A percentile compares a stretch with the other conserved stretches of the same genome.
phyloP scores from a whole-genome alignment of 2,888 invertebrate genomes.

The Dinocampus coccinellae region DNA sequence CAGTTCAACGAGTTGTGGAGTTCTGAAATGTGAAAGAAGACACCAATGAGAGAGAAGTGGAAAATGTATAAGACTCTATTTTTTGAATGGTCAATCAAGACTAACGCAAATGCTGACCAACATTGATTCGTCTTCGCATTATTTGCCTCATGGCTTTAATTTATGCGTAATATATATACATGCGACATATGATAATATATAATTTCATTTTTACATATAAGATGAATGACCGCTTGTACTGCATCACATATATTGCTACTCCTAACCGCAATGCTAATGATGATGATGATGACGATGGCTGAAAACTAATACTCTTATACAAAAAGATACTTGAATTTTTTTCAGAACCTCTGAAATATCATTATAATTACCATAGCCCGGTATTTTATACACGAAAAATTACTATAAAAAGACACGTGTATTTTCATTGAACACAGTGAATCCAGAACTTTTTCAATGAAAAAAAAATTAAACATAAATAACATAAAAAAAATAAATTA shows the following conservation, averaged over 20 bases:
- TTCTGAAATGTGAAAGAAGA: constrained; percentile 6
- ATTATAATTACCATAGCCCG: constrained; percentile 58
- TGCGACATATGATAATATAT: constrained; percentile 49
- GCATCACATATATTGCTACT: too few relatives aligned
- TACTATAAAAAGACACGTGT: constrained; percentile 3
- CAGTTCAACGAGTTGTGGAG: background rate
- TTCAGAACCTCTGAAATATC: constrained; percentile 57
- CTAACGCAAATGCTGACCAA: constrained; percentile 34
- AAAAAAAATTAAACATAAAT: background rate
- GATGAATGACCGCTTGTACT: too few relatives aligned
- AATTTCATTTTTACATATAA: constrained; percentile 35
- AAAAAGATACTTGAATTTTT: constrained; percentile 50
- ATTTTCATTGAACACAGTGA: background rate
- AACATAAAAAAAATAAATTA: too few relatives aligned
- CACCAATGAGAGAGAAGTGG: background rate
- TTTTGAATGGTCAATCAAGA: constrained; percentile 32
- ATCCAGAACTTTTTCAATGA: background rate
- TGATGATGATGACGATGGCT: background rate
- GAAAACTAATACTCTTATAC: background rate
- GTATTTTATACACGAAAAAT: constrained; percentile 44
- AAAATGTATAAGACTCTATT: constrained; percentile 28
- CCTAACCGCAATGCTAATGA: background rate
- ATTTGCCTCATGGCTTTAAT: constrained; percentile 20
- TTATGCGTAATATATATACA: constrained; percentile 6
- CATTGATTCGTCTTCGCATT: background rate